Conservation (phyloP, 2,113 vertebrate species). For the Ammodytes marinus region DNA sequence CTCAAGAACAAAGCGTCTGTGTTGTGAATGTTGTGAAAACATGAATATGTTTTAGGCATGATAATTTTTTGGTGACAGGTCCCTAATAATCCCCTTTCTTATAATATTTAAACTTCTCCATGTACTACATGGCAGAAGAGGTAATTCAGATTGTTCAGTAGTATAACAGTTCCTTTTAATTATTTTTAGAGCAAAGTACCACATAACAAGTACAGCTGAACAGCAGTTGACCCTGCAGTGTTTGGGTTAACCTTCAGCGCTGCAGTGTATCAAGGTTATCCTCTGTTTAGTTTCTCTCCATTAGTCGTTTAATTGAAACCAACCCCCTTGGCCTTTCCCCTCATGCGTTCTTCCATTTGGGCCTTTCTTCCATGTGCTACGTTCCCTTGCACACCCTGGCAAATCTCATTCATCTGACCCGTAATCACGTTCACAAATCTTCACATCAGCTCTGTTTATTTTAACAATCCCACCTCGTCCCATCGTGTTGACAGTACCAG, state of each 20-base stretch:
- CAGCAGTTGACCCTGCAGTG: constrained; percentile 8
- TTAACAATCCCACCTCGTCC: constrained; percentile 67
- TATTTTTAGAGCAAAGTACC: not conserved
- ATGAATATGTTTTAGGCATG: not conserved
- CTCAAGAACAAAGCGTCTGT: not conserved
- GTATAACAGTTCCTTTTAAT: not conserved
- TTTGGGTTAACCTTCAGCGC: constrained; percentile 28
- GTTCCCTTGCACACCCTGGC: constrained; percentile 44
- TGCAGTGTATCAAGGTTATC: constrained; percentile 43
- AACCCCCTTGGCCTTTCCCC: constrained; percentile 30
- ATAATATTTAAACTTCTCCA: not conserved
- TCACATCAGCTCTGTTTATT: constrained; percentile 71
- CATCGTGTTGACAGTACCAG: constrained; percentile 67
- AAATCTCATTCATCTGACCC: constrained; percentile 57
- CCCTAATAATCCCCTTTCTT: not conserved
- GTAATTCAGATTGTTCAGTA: not conserved
- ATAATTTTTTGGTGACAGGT: no score
- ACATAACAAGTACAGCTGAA: constrained; percentile 8
- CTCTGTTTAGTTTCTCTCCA: constrained; percentile 62
- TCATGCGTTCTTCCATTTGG: constrained; percentile 26
- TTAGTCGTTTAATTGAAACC: constrained; percentile 63
- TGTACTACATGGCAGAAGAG: not conserved
- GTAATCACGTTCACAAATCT: constrained; percentile 68
- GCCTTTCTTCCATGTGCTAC: constrained; percentile 32
- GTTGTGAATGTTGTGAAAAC: not conserved